Percentiles rank a stretch among this genome's conserved stretches.
Evolutionary conservation across 1,140 invertebrate species (phyloP).

Genomic region (Drosophila eugracilis): DNA sequence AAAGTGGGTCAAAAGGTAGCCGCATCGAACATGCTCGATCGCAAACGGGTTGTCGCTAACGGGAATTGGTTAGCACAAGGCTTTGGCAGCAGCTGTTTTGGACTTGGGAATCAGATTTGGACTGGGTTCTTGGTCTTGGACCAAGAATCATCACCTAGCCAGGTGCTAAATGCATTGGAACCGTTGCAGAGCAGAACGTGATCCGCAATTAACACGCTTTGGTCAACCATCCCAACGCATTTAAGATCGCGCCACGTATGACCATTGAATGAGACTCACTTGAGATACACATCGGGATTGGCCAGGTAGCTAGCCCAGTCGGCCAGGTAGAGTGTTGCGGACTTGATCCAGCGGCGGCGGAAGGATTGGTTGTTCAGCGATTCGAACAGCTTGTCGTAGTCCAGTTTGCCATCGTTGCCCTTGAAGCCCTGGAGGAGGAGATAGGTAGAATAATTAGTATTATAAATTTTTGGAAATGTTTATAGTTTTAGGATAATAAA

Average conservation of each 20-base stretch:
- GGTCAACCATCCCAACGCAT: constrained; percentile 4
- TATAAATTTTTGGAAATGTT: too few species aligned
- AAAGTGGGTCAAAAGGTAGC: constrained; percentile 43
- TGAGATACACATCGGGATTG: constrained; percentile 90
- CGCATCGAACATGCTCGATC: constrained; percentile 58
- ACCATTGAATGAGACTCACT: constrained; percentile 85
- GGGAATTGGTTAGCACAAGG: constrained; percentile 58
- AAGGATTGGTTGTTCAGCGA: constrained; percentile 91
- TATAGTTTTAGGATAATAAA: too few species aligned
- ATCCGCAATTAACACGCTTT: constrained; percentile 62
- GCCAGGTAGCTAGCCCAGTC: constrained; percentile 90
- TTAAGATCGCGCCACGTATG: constrained; percentile 28
- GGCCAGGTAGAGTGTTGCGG: constrained; percentile 90
- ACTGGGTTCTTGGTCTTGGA: constrained; percentile 5
- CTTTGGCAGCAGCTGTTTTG: constrained; percentile 46
- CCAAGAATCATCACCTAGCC: constrained; percentile 54
- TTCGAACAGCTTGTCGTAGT: constrained; percentile 89
- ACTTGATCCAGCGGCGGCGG: constrained; percentile 91
- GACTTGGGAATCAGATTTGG: constrained; percentile 21
- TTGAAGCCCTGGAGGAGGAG: constrained; percentile 85
- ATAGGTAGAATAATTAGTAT: neutral
- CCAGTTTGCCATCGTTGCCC: constrained; percentile 88
- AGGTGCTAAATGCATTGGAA: constrained; percentile 69
- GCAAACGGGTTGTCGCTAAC: constrained; percentile 71
- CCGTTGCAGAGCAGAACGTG: constrained; percentile 67